These are phyloP conservation scores for Corvus hawaiiensis DNA, from an alignment of 2,113 vertebrate genomes.

Conservation along the genomic window DNA sequence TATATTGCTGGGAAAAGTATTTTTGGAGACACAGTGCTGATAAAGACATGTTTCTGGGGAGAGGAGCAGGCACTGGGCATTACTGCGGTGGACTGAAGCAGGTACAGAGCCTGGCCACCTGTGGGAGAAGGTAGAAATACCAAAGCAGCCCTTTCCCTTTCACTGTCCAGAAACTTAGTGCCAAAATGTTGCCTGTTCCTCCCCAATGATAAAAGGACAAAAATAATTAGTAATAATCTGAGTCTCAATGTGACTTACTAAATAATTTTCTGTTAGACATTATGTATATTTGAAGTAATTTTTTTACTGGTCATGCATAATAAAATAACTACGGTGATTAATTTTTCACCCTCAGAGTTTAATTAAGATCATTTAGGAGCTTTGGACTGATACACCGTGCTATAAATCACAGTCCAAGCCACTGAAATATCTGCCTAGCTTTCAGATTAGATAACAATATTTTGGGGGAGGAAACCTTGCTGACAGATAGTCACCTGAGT, in stretches of 20 bases:
- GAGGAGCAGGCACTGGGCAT: not conserved
- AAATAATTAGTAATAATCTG: conserved; percentile 22
- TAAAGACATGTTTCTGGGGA: not conserved
- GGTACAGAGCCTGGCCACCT: not conserved
- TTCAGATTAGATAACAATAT: not conserved
- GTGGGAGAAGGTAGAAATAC: not conserved
- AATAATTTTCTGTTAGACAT: conserved; percentile 31
- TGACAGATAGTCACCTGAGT: not conserved
- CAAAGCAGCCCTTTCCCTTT: not conserved
- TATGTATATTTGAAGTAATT: conserved; percentile 39
- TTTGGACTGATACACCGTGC: not conserved
- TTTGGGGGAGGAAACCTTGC: not conserved
- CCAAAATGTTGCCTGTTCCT: not conserved
- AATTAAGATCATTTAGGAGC: conserved; percentile 45
- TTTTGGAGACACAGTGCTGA: not conserved
- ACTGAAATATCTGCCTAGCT: not conserved
- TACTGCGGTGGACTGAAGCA: not conserved
- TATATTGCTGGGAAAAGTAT: not conserved
- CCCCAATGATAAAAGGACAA: not conserved
- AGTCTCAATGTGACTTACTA: not conserved
- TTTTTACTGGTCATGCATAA: conserved; percentile 38
- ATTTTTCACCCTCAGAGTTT: conserved; percentile 59
- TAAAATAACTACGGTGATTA: conserved; percentile 28
- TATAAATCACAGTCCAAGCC: conserved; percentile 16
- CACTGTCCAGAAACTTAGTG: not conserved